Base-by-base conservation (phyloP, 2,113 vertebrate genomes). In the Gallinago media region DNA sequence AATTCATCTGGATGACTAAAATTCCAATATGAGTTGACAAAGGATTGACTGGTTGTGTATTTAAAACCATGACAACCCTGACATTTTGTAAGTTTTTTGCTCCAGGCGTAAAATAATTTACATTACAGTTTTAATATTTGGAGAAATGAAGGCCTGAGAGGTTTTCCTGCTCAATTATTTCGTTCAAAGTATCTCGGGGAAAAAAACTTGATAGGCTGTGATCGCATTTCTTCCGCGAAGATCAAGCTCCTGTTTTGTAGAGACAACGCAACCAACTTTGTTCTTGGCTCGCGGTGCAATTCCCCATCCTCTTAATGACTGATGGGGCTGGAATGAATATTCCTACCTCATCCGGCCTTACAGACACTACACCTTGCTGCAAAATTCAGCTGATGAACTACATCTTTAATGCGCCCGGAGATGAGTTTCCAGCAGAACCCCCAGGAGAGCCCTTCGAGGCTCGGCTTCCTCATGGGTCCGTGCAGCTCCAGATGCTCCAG, bases 81-180 rank as follows among this genome's bases (percentile, higher is more conserved):
- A 85, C n/a, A 75, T 86, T 89, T 94, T 88, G 63, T 58, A 66
- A 83, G 71, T 34, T 75, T 94, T 88, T 94, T 76, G 85, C 96
- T 74, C 55, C 65, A 29, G 85, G 92, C 80, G 1, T 9, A 17
- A 62, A 63, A 77, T 71, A 61, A 95, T 95, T 96, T 94, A 76
- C 97, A 94, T 93, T 17, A 61, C 49, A 3, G 68, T 88, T 89
- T 94, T 54, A 88, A 92, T 94, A 94, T 92, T 95, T 72, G 32
- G 73, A 79, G 81, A 91, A 96, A 85, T 15, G 34, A 27, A 93
- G 73, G 84, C 84, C 88, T 58, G 18, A 17, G 84, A 72, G 88
- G 80, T 67, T 91, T 91, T 81, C 73, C 71, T 42, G 54, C 68
- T 82, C 52, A 1, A 56, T 87, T 89, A 44, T 85, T 93, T 91